Base-by-base conservation (phyloP, 2,113 vertebrate species). In the Brachypteracias leptosomus region DNA sequence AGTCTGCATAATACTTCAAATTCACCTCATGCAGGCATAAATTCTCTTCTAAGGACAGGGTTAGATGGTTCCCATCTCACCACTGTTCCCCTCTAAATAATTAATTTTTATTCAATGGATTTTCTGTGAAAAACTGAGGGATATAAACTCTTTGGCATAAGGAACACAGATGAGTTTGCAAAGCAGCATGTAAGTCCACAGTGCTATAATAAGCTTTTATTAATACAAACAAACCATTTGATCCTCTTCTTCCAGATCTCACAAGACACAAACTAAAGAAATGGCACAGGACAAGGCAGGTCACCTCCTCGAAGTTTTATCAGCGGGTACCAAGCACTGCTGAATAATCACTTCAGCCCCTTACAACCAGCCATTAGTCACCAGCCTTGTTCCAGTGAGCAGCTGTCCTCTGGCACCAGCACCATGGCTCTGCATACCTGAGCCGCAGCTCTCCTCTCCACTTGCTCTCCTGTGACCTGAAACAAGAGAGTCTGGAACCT, bases 21-120 rank as follows among this genome's bases (percentile, higher is more conserved):
- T 89, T 96, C 71, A 81, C 70, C 66, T 92, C 84, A 79, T 58
- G 78, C 70, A 88, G n/a, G 42, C 7, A 0, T 47, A 89, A 89
- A 79, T 82, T 61, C 42, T 52, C 40, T 85, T 93, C 35, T 72
- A 79, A 82, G 36, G 58, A 47, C 81, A 89, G 67, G 9, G 62
- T 68, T 91, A 94, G 66, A 47, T 72, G 58, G 55, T 47, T 82
- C 31, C 35, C 46, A 36, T 47, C 54, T 71, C 52, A 88, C 66
- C 4, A 25, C 17, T 62, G 13, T 36, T 88, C 49, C 44, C 18
- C 57, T 94, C 36, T 63, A 73, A 93, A 89, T 82, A 91, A 94
- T 89, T 95, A 88, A 88, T 33, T 72, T 91, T 92, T 95, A 72
- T 89, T 92, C 74, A 89, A 80, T 73, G 54, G 89, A 91, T 87